A percentile compares a stretch with the other conserved stretches of the same genome.
phyloP scores from a whole-genome alignment of 2,113 vertebrate genomes.

The Meles meles region DNA sequence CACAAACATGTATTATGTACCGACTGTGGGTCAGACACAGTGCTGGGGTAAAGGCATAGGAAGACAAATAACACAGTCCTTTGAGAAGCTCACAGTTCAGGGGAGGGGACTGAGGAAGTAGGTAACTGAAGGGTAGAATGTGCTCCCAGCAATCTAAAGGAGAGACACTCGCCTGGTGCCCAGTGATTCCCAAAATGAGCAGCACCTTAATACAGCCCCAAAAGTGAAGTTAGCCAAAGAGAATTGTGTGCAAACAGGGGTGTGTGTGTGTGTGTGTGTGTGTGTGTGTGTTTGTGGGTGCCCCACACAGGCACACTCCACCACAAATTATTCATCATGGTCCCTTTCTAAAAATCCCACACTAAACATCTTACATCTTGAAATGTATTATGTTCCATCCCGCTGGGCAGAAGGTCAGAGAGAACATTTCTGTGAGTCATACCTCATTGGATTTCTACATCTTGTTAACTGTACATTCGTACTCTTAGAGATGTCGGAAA shows the following conservation, averaged over 20 bases:
- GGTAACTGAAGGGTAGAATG: background rate
- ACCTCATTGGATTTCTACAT: conserved; percentile 37
- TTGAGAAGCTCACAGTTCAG: background rate
- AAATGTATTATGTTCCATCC: conserved; percentile 50
- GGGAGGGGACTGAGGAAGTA: background rate
- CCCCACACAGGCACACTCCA: background rate
- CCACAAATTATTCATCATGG: background rate
- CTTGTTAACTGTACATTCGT: background rate
- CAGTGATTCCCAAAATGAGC: background rate
- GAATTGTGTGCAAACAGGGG: no score
- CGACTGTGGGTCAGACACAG: background rate
- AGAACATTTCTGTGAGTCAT: conserved; percentile 58
- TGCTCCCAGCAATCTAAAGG: background rate
- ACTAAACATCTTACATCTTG: conserved; percentile 32
- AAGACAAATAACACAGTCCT: background rate
- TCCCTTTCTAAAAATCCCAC: conserved; percentile 39
- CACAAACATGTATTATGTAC: background rate
- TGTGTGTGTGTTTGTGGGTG: no score
- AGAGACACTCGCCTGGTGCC: background rate
- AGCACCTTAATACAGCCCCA: background rate
- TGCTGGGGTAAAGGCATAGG: background rate
- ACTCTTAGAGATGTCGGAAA: background rate
- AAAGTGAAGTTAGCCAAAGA: background rate
- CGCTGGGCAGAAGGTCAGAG: conserved; percentile 67
- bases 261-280: background rate